phyloP scores from a whole-genome alignment of 2,888 invertebrate genomes.

The Opisthograptis luteolata region DNA sequence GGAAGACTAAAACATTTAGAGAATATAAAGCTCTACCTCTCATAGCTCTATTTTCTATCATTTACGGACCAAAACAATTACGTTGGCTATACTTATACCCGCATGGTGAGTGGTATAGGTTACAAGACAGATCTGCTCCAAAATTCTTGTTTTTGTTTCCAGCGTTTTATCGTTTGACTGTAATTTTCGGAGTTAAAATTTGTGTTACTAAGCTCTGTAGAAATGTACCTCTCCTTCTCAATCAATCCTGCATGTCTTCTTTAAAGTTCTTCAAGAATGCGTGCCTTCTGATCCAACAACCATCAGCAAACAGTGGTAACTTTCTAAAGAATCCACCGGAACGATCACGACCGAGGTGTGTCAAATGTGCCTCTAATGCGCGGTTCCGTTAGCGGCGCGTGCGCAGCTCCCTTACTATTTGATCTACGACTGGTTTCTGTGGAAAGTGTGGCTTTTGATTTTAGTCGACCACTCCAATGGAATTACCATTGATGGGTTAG shows the following conservation, averaged over 20 bases:
- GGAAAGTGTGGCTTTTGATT: constrained; percentile 34
- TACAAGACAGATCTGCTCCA: too few species aligned
- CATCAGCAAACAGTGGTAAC: constrained; percentile 36
- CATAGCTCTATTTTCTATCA: too few species aligned
- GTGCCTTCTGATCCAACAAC: constrained; percentile 17
- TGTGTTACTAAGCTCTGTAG: too few species aligned
- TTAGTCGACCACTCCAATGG: constrained; percentile 23
- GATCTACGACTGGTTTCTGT: constrained; percentile 38
- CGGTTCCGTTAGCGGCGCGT: constrained; percentile 66
- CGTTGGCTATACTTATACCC: too few species aligned
- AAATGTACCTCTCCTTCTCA: neutral
- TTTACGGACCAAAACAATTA: too few species aligned
- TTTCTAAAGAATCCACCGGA: constrained; percentile 71
- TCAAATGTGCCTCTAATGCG: constrained; percentile 61
- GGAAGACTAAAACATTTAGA: too few species aligned
- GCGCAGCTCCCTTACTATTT: constrained; percentile 32
- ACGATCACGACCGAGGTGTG: constrained; percentile 48
- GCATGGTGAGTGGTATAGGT: too few species aligned
- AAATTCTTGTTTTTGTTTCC: too few species aligned
- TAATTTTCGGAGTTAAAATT: too few species aligned
- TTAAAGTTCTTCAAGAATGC: constrained; percentile 7
- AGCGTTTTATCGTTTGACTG: too few species aligned
- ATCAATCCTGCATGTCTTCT: neutral
- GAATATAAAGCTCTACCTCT: too few species aligned
- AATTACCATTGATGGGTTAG: constrained; percentile 18